Evolutionary conservation across 2,797 vertebrate species (phyloP), one percentile per base, ranked within the genome.

Genomic region (Phoebastria nigripes): DNA sequence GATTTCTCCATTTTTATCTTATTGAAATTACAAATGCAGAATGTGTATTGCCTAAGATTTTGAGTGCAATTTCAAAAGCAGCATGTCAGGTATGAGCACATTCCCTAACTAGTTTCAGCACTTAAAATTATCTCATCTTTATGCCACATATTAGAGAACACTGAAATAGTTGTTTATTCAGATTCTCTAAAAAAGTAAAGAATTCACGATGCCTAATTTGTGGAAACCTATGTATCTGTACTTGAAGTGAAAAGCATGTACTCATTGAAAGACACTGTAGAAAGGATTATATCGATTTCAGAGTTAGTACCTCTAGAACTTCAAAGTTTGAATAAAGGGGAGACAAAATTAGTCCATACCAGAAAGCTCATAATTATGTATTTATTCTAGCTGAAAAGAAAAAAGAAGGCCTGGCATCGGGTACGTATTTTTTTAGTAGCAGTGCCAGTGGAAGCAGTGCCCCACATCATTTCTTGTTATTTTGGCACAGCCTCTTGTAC

Each of bases 321-420:
- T 81, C 28, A 80, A 39, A 63, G 90, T 87, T 29, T 90, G 67
- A 91, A 76, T 79, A 61, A 95, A 46, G 29, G 52, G 31, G 56
- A 83, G 78, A 71, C 42, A 89, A 95, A 96, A 96, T 70, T 33
- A 72, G 47, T 66, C 62, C 56, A 21, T 71, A 82, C 14, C 85
- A 74, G 58, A 96, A 86, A 93, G 33, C 24, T 92, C 55, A 7
- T 59, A 91, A 97, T 83, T 89, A 94, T 15, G 46, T 58, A 95
- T 95, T 93, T 89, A 94, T 56, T 93, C 29, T 84, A 93, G n/a
- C n/a, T 84, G 37, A 86, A 39, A 91, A 33, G 54, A 7, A 63
- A 81, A 66, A 73, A 85, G 47, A 28, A 35, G 14, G 42, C 17
- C 69, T 82, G 58, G 56, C 49, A 94, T 79, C 56, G 56, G 91